A percentile compares a stretch with the other conserved stretches of the same genome.
Evolutionary conservation across 2,113 vertebrate genomes (phyloP).

Genomic region (Lophura nycthemera): DNA sequence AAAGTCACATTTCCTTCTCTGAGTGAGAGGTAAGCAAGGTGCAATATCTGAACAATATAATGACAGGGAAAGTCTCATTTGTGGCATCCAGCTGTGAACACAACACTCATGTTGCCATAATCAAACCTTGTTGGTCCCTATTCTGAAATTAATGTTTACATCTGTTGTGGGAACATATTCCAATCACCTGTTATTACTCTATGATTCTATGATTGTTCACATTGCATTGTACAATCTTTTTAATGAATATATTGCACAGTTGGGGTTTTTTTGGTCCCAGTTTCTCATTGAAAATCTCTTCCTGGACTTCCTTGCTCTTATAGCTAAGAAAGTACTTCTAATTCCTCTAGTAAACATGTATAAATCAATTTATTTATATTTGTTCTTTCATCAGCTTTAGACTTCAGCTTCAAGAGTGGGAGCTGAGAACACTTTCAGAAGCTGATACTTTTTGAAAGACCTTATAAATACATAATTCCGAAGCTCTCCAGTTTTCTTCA

Average conservation of each 20-base stretch:
- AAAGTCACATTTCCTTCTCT: not conserved
- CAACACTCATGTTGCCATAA: not conserved
- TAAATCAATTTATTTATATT: not conserved
- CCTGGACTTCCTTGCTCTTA: not conserved
- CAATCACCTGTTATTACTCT: not conserved
- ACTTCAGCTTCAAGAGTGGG: not conserved
- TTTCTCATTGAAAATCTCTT: slow-evolving; percentile 6
- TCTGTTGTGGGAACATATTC: not conserved
- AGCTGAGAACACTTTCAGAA: not conserved
- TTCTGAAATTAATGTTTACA: not conserved
- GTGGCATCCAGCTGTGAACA: not conserved
- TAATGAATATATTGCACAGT: not conserved
- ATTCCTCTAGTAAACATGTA: not conserved
- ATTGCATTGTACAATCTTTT: not conserved
- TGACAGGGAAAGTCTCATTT: not conserved
- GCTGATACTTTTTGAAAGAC: not conserved
- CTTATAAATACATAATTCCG: not conserved
- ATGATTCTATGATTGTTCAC: too few species aligned
- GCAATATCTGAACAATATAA: not conserved
- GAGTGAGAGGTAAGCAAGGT: not conserved
- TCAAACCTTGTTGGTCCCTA: not conserved
- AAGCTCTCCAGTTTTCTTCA: not conserved
- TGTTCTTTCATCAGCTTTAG: not conserved
- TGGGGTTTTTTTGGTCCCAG: not conserved
- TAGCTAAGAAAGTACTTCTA: not conserved